Conservation (phyloP, 2,888 invertebrate genomes). For the Cataglyphis altisquamis region DNA sequence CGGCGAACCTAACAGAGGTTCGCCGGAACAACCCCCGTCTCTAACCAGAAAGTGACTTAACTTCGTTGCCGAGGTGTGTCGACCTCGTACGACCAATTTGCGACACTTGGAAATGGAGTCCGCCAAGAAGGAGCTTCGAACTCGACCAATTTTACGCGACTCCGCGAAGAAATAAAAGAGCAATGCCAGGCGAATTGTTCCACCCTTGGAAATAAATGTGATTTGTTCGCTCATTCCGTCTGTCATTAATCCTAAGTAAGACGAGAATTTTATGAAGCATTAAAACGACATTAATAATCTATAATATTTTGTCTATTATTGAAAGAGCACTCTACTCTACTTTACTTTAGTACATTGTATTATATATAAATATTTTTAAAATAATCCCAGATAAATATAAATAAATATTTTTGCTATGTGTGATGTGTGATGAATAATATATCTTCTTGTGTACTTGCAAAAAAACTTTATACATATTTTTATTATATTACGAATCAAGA, state of each 20-base stretch:
- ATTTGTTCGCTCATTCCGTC: not conserved
- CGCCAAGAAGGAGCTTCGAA: constrained; percentile 32
- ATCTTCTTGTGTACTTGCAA: not conserved
- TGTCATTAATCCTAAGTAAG: not conserved
- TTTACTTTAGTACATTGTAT: not conserved
- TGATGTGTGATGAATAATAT: not conserved
- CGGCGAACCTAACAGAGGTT: constrained; percentile 57
- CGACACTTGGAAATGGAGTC: constrained; percentile 51
- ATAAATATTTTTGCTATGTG: not conserved
- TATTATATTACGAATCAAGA: not conserved
- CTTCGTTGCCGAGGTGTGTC: constrained; percentile 56
- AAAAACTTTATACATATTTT: not conserved
- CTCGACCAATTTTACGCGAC: constrained; percentile 36
- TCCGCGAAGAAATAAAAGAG: constrained; percentile 16
- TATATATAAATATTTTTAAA: not conserved
- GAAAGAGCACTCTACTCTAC: not conserved
- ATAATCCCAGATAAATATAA: not conserved
- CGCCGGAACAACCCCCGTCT: constrained; percentile 59
- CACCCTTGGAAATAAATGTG: not conserved
- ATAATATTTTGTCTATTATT: not conserved
- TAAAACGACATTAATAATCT: not conserved
- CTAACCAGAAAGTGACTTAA: constrained; percentile 70
- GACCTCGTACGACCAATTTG: constrained; percentile 56
- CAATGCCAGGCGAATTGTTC: not conserved
- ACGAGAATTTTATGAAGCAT: not conserved